These are phyloP conservation scores for Lasioglossum villosulum DNA, from an alignment of 2,888 invertebrate genomes.

Conservation along the genomic window DNA sequence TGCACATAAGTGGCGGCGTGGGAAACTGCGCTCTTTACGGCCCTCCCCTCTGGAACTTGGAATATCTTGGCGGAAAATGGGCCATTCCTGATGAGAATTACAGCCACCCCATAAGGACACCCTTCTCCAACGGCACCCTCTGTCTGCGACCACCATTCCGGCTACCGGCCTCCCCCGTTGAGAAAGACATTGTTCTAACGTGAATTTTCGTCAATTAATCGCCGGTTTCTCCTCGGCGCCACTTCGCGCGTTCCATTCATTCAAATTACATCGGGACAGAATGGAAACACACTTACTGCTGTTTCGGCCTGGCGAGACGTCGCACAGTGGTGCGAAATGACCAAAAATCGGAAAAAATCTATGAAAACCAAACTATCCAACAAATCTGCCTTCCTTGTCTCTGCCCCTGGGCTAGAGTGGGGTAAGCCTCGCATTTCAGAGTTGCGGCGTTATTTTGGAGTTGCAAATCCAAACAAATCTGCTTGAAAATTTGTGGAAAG, in stretches of 20 bases:
- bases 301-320: constrained; percentile 28
- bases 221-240: constrained; percentile 32
- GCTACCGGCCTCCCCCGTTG: constrained; percentile 23
- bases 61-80: constrained; percentile 66
- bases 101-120: constrained; percentile 33
- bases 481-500: no score
- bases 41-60: constrained; percentile 61
- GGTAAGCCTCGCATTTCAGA: no score
- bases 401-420: no score
- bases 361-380: no score
- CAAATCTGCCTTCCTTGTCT: no score
- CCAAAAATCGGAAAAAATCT: no score
- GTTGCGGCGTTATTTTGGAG: no score
- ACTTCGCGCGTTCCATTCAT: constrained; percentile 56
- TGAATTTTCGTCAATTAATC: constrained; percentile 72
- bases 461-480: no score
- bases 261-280: constrained; percentile 63
- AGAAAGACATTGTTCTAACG: constrained; percentile 69
- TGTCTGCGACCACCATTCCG: constrained; percentile 65
- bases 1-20: constrained; percentile 58
- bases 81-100: constrained; percentile 71
- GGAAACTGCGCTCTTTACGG: constrained; percentile 65
- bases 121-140: neutral
- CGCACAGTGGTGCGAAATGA: no score
- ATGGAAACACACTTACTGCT: constrained; percentile 65